phyloP scores from a whole-genome alignment of 2,888 invertebrate genomes.

The Machimus rusticus region DNA sequence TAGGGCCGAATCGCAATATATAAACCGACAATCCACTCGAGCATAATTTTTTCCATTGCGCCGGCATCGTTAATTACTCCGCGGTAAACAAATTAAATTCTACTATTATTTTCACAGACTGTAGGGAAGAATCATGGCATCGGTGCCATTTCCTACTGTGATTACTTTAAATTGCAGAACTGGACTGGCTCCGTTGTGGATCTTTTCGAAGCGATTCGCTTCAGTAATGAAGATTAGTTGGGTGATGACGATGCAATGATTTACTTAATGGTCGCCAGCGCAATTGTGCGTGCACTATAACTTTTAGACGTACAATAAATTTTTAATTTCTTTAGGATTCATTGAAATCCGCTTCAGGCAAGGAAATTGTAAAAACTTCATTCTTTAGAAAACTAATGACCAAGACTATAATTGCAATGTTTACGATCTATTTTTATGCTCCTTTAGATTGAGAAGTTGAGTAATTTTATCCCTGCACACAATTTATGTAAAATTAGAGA shows the following conservation, averaged over 20 bases:
- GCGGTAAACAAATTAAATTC: slow-evolving; percentile 2
- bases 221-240: slow-evolving; percentile 2
- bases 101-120: background rate
- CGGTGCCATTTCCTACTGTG: slow-evolving; percentile 15
- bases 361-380: background rate
- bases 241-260: slow-evolving; percentile 19
- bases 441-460: background rate
- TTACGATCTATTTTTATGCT: background rate
- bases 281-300: background rate
- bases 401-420: background rate
- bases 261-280: background rate
- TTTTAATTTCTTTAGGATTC: background rate
- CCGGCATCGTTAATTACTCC: background rate
- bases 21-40: background rate
- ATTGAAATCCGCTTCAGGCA: background rate
- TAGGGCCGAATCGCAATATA: background rate
- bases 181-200: background rate
- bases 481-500: background rate
- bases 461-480: background rate
- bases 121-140: background rate
- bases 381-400: background rate
- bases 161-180: background rate
- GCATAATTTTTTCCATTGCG: background rate
- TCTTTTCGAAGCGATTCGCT: background rate
- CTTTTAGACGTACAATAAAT: background rate